These are phyloP conservation scores for Microctonus aethiopoides DNA, from an alignment of 2,888 invertebrate genomes.

Conservation along the genomic window DNA sequence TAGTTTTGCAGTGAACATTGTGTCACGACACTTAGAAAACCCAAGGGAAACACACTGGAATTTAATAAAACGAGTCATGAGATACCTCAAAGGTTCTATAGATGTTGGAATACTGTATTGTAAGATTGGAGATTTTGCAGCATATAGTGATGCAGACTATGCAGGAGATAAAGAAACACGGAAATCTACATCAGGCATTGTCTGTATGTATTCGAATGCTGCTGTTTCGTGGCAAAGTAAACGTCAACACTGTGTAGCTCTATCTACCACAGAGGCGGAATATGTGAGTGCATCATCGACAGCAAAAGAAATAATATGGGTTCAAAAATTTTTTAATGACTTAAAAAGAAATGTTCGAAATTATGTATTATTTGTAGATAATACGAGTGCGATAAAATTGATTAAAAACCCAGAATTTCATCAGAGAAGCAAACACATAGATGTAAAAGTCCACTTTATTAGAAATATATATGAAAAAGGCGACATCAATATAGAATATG, in stretches of 20 bases:
- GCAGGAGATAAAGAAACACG: constrained; percentile 33
- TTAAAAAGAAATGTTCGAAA: neutral
- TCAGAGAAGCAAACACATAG: constrained; percentile 6
- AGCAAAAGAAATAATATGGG: constrained; percentile 33
- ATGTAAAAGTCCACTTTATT: neutral
- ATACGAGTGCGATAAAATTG: constrained; percentile 12
- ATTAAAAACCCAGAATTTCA: neutral
- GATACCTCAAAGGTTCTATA: constrained; percentile 35
- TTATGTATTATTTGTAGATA: neutral
- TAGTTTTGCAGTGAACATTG: constrained; percentile 29
- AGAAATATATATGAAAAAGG: neutral
- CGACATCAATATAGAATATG: neutral
- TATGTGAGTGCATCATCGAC: constrained; percentile 35
- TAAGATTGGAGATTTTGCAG: neutral
- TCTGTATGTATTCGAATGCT: constrained; percentile 30
- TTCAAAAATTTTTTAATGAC: constrained; percentile 27
- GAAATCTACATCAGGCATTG: constrained; percentile 41
- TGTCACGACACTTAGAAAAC: constrained; percentile 25
- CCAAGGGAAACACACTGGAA: constrained; percentile 37
- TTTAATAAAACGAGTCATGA: constrained; percentile 38
- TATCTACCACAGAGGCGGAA: no score
- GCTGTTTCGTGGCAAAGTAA: constrained; percentile 36
- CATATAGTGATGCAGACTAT: constrained; percentile 39
- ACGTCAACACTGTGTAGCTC: no score
- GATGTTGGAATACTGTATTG: constrained; percentile 29